Base-by-base conservation (phyloP, 2,888 invertebrate genomes). In the Cerastis rubricosa region DNA sequence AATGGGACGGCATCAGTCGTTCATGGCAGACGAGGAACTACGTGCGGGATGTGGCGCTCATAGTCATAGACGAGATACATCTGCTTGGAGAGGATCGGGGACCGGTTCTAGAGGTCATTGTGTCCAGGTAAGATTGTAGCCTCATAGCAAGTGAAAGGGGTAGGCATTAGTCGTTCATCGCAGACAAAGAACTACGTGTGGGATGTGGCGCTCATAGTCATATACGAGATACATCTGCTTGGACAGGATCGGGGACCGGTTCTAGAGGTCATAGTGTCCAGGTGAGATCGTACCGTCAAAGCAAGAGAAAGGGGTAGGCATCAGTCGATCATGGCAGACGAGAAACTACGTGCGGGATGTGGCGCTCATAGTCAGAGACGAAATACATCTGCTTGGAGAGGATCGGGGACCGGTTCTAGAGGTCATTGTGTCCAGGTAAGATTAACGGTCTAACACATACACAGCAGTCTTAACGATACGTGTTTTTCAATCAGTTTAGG, bases 1-100 rank as follows among this genome's bases (percentile, higher is more conserved):
- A 99, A 94, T 99, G 99, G 99, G 99, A 99, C 94, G 99, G 99
- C 73, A 99, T 99, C 90, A 99, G 99, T 95, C 97, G 99, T 79
- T 99, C 99, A 81, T 99, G 99, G 99, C 99, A 99, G 92, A 99
- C 99, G 0, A 97, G 99, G 87, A 98, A 98, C 93, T 99, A 99
- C 91, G 99, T 99, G 0, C 97, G 98, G 76, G 97, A 99, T 89
- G 99, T 99, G 0, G 98, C 98, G 0, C 96, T 99, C 12, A 98
- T 99, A 83, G 98, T 99, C 49, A 99, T 99, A 85, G 99, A 99
- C 93, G 99, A 99, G 96, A 99, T 99, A 89, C 99, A 99, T 96
- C 96, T 99, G 77, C 96, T 99, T 71, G 99, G 99, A 40, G 98
- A 99, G 94, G 98, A 99, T 90, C 97, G 99, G 71, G 99, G 99